phyloP scores from a whole-genome alignment of 1,140 invertebrate species.

The Chymomyza costata region DNA sequence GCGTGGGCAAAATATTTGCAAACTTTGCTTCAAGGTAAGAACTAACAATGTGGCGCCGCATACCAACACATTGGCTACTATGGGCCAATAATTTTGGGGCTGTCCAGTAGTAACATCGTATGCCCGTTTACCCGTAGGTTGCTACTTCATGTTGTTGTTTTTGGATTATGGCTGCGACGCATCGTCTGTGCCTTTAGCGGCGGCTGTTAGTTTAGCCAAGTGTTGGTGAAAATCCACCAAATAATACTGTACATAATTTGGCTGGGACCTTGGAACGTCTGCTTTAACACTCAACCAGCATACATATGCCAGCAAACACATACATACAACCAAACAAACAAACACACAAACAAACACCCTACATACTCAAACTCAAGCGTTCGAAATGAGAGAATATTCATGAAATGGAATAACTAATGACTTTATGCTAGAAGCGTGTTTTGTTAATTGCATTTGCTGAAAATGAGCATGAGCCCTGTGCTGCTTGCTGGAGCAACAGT shows the following conservation, averaged over 20 bases:
- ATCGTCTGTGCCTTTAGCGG: slow-evolving; percentile 2
- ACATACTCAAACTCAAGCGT: slow-evolving; percentile 25
- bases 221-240: slow-evolving; percentile 53
- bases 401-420: slow-evolving; percentile 73
- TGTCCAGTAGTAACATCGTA: slow-evolving; percentile 45
- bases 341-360: slow-evolving; percentile 21
- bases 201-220: slow-evolving; percentile 8
- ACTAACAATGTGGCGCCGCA: slow-evolving; percentile 67
- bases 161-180: slow-evolving; percentile 10
- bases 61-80: slow-evolving; percentile 33
- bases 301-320: slow-evolving; percentile 4
- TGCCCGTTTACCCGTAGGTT: slow-evolving; percentile 64
- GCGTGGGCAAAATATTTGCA: slow-evolving; percentile 39
- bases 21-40: slow-evolving; percentile 67
- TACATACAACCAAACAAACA: too few species aligned
- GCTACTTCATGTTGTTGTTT: too few species aligned
- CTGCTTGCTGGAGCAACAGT: not conserved
- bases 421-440: slow-evolving; percentile 71
- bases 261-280: too few species aligned
- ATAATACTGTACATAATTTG: slow-evolving; percentile 48
- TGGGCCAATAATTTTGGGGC: slow-evolving; percentile 38
- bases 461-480: slow-evolving; percentile 38
- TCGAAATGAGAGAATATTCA: slow-evolving; percentile 48
- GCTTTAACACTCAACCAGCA: slow-evolving; percentile 16
- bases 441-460: slow-evolving; percentile 71